Conservation (phyloP, 2,113 vertebrate species). For the Saccopteryx bilineata region DNA sequence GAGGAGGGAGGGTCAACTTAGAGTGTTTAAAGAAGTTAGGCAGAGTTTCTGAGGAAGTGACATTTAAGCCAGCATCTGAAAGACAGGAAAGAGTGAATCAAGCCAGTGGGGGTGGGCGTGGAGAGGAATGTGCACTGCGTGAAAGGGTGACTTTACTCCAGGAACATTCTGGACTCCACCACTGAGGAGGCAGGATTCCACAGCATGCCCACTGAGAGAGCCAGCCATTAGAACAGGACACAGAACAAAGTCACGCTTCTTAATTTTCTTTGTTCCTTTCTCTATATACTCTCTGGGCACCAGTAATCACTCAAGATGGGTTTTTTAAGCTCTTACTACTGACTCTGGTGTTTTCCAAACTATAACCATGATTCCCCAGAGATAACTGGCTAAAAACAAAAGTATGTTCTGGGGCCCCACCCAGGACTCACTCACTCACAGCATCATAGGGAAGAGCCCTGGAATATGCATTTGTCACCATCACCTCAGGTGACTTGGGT, state of each 20-base stretch:
- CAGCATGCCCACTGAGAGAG: background rate
- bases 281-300: background rate
- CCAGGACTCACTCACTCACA: background rate
- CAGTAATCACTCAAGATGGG: background rate
- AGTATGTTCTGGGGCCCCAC: background rate
- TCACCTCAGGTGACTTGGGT: background rate
- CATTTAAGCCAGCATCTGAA: background rate
- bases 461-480: background rate
- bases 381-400: background rate
- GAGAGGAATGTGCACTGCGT: background rate
- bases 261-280: background rate
- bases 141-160: background rate
- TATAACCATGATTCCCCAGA: background rate
- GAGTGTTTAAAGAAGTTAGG: background rate
- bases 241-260: background rate
- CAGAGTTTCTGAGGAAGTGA: constrained; percentile 9
- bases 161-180: background rate
- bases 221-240: background rate
- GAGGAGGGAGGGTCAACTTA: background rate
- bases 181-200: background rate
- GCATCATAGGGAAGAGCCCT: background rate
- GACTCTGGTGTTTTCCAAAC: constrained; percentile 14
- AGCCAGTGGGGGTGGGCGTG: rapidly evolving
- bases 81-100: background rate
- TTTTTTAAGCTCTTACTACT: background rate